Percentiles rank a stretch among this genome's conserved stretches.
Evolutionary conservation across 2,888 invertebrate species (phyloP).

Genomic region (Julus scandinavius): DNA sequence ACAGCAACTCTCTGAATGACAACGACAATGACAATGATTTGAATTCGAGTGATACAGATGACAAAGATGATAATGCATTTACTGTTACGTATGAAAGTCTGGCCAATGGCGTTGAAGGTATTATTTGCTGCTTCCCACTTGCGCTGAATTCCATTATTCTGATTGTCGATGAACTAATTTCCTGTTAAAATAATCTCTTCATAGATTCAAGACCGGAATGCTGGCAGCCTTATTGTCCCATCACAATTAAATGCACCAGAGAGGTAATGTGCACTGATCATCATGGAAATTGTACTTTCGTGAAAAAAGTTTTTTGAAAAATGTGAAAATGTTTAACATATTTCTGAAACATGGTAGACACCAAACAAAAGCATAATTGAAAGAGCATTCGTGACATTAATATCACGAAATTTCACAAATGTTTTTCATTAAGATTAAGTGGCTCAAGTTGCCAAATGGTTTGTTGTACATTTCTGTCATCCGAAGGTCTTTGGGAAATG

Average conservation of each 20-base stretch:
- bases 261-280: slow-evolving; percentile 73
- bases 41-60: neutral
- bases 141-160: neutral
- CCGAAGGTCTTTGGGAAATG: neutral
- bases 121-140: neutral
- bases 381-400: neutral
- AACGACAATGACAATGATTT: neutral
- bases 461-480: slow-evolving; percentile 21
- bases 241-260: slow-evolving; percentile 89
- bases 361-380: neutral
- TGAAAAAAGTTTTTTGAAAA: neutral
- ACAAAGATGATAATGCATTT: neutral
- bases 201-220: slow-evolving; percentile 58
- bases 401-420: neutral
- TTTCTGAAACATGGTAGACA: neutral
- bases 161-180: neutral
- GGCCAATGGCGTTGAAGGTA: neutral
- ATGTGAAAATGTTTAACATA: neutral
- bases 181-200: neutral
- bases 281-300: no score
- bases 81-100: neutral
- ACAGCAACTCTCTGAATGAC: neutral
- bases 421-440: neutral
- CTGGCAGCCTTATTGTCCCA: slow-evolving; percentile 88
- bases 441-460: neutral